Base-by-base conservation (phyloP, 2,113 vertebrate genomes). In the Rhagologus leucostigma region DNA sequence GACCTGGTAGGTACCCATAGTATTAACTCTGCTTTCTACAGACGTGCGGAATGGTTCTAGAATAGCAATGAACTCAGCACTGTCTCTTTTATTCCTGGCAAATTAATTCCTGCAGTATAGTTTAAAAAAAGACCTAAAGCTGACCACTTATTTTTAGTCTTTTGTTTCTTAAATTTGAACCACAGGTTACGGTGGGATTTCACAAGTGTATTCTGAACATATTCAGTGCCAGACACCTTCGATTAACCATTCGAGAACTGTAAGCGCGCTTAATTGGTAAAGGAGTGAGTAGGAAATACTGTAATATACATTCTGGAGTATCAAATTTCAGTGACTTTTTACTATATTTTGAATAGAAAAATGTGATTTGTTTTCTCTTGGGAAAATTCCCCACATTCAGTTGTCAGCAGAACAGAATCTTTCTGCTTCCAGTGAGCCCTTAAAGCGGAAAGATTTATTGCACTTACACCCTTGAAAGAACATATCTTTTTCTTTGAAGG, bases 401-500 rank as follows among this genome's bases (percentile, higher is more conserved):
- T 96, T 94, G 90, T 96, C 88, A 94, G 93, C 93, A 90, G 78
- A 96, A 84, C 89, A 93, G 92, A 95, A 87, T 96, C 90, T 84
- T 91, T 84, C 60, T 92, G 82, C 95, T 97, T 92, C 86, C 87
- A 81, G 50, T 60, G 77, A 94, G 89, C 70, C 86, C 90, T 97
- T 97, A 97, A 96, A 98, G 91, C 91, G 74, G 89, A 97, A 97
- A 96, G 96, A 98, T 97, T 97, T 96, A 97, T 97, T 95, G 84
- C 92, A 96, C 97, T 97, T 97, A 94, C 93, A 96, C 95, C 95
- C 97, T 96, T 96, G 93, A 97, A 97, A 96, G 95, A 96, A 94
- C 94, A 93, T 95, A 97, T 97, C 95, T 97, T 96, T 97, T 87
- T 95, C 94, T 95, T 93, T 87, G 94, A 97, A 98, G 95, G 92